Conservation (phyloP, 2,797 vertebrate genomes). For the Kryptopterus vitreolus region DNA sequence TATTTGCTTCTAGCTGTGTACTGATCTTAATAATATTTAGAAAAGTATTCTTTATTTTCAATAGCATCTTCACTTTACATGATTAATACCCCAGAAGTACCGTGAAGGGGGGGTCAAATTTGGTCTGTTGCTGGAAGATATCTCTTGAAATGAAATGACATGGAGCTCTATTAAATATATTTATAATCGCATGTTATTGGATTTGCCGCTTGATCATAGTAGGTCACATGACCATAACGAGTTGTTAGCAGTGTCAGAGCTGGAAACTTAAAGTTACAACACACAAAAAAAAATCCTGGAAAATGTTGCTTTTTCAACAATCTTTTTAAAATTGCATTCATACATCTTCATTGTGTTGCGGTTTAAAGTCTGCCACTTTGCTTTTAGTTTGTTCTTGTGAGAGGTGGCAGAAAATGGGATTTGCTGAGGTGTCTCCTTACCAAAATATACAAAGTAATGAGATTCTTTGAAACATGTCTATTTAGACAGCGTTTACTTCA, state of each 20-base stretch:
- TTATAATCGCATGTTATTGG: background rate
- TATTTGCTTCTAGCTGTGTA: background rate
- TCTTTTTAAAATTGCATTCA: background rate
- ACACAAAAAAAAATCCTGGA: background rate
- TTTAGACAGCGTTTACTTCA: background rate
- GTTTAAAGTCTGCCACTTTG: background rate
- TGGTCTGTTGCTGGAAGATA: background rate
- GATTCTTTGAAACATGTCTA: conserved; percentile 1
- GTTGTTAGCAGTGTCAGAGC: background rate
- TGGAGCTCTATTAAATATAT: background rate
- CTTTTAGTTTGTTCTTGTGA: background rate
- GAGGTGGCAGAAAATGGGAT: background rate
- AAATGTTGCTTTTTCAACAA: background rate
- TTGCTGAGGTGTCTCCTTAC: too few relatives aligned
- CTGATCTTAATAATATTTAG: background rate
- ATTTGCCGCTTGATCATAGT: background rate
- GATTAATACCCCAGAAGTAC: background rate
- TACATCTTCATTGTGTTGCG: background rate
- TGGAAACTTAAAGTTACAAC: background rate
- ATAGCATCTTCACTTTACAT: background rate
- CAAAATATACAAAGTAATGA: background rate
- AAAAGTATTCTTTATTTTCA: background rate
- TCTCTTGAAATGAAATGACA: background rate
- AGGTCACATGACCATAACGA: conserved; percentile 14
- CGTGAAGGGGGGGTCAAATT: background rate